Conservation (phyloP, 2,797 vertebrate genomes). For the Diplodus sargus region DNA sequence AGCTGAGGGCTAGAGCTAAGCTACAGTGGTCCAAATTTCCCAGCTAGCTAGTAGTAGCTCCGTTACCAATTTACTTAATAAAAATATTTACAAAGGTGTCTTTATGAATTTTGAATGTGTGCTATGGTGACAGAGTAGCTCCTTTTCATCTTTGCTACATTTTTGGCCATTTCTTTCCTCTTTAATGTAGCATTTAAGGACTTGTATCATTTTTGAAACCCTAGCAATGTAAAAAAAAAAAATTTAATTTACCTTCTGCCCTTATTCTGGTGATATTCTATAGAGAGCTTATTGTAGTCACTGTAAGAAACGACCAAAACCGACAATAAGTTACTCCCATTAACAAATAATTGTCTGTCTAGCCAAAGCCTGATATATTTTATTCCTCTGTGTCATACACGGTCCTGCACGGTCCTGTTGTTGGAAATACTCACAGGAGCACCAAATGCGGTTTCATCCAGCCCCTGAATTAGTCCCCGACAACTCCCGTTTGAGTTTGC, state of each 20-base stretch:
- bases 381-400: background rate
- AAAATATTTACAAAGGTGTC: background rate
- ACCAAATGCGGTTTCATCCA: background rate
- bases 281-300: background rate
- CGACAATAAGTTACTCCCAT: background rate
- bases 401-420: background rate
- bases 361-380: background rate
- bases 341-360: background rate
- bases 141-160: no score
- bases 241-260: no score
- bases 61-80: no score
- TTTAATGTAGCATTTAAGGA: no score
- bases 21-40: no score
- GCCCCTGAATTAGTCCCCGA: background rate
- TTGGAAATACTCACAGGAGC: background rate
- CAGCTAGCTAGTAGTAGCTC: no score
- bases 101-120: background rate
- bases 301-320: background rate
- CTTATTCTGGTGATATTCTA: background rate
- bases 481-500: conserved; percentile 6
- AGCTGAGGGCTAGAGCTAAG: no score
- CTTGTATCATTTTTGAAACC: no score
- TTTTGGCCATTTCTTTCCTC: no score
- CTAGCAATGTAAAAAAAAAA: no score
- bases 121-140: no score